A percentile compares a stretch with the other conserved stretches of the same genome.
Conservation (phyloP, 2,113 vertebrate species). For the Tychaedon coryphoeus region DNA sequence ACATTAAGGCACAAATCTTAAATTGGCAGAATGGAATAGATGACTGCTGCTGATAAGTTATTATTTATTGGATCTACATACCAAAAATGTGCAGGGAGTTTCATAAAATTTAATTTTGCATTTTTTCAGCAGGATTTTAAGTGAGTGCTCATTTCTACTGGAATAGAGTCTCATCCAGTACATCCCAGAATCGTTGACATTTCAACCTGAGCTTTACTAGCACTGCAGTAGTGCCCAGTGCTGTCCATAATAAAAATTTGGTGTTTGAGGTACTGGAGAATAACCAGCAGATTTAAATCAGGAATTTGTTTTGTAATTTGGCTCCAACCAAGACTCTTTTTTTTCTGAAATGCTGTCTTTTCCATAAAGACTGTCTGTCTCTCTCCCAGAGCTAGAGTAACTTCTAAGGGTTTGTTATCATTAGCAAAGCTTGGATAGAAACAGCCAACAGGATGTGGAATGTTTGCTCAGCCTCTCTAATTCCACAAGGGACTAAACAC, state of each 20-base stretch:
- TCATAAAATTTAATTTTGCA: not conserved
- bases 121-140: not conserved
- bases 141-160: not conserved
- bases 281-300: not conserved
- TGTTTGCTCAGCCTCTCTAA: constrained; percentile 25
- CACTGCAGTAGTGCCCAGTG: not conserved
- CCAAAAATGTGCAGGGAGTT: not conserved
- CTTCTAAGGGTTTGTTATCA: constrained; percentile 11
- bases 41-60: not conserved
- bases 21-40: not conserved
- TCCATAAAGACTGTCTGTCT: not conserved
- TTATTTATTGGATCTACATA: not conserved
- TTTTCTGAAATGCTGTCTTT: not conserved
- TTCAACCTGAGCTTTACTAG: not conserved
- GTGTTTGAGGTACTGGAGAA: not conserved
- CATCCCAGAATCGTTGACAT: not conserved
- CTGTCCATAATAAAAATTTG: not conserved
- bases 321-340: not conserved
- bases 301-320: not conserved
- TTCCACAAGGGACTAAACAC: not conserved
- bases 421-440: constrained; percentile 27
- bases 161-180: not conserved
- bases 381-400: not conserved
- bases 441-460: not conserved
- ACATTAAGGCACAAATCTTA: not conserved